Evolutionary conservation across 2,797 vertebrate genomes (phyloP).

Genomic region (Zenarchopterus dispar): DNA sequence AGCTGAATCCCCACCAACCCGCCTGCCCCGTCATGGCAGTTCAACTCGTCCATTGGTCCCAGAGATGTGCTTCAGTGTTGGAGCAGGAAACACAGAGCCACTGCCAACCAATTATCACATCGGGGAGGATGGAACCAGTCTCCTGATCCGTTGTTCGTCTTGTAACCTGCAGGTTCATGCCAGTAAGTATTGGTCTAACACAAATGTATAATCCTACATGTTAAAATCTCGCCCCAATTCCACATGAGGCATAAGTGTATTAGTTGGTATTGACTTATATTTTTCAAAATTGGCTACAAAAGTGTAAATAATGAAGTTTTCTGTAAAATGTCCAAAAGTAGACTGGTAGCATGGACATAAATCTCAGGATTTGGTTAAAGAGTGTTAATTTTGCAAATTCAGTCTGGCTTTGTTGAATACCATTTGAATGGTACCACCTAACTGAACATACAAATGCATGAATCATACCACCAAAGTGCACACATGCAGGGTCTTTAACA

Average conservation of each 20-base stretch:
- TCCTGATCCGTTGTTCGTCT: conserved; percentile 88
- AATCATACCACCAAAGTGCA: too few species aligned
- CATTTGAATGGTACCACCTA: too few species aligned
- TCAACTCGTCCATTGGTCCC: conserved; percentile 91
- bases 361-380: too few species aligned
- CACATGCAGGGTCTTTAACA: background rate
- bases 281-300: too few species aligned
- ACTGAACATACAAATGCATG: too few species aligned
- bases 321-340: too few species aligned
- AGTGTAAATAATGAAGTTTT: too few species aligned
- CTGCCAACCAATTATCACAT: conserved; percentile 89
- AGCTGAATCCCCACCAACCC: conserved; percentile 39
- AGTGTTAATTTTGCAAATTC: too few species aligned
- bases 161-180: conserved; percentile 95
- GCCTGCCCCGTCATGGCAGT: conserved; percentile 79
- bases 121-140: conserved; percentile 92
- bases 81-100: conserved; percentile 90
- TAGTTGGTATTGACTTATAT: too few species aligned
- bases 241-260: too few species aligned
- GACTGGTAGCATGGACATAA: too few species aligned
- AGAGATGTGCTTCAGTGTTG: conserved; percentile 96
- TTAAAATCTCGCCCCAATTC: background rate
- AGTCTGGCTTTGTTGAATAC: too few species aligned
- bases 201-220: background rate
- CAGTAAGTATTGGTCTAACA: conserved; percentile 84